Base-by-base conservation (phyloP, 2,113 vertebrate species). In the Sitta europaea region DNA sequence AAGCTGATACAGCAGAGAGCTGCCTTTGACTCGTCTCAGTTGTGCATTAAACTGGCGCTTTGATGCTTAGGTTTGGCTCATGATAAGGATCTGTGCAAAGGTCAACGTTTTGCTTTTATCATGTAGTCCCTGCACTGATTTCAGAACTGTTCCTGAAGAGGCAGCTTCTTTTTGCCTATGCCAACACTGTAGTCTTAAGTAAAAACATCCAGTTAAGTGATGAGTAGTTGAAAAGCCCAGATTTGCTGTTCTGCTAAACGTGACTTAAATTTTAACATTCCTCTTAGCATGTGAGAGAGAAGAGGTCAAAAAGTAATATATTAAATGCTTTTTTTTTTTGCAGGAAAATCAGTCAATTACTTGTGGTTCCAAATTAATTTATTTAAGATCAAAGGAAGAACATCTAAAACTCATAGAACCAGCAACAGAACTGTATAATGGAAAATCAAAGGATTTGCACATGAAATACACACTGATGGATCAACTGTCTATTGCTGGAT, bases 381-480 rank as follows among this genome's bases (percentile, higher is more conserved):
- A 29, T 74, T 89, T 67, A 59, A 78, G 57, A 67, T 67, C 65
- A 91, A 77, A 95, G 35, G 27, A 89, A 78, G 0, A 1, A 10
- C 14, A 25, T 38, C 38, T 33, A 22, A 90, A 87, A 74, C 24
- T 21, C 13, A 40, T 51, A 61, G 28, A 94, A 76, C 12, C 31
- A 77, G 33, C 31, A 80, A 22, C 3, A 3, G 35, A 76, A 80
- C 13, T 19, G 6, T 67, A 6, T 36, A 81, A 74, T 10, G 83
- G 38, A 77, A 86, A 96, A 91, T 48, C 28, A 86, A 93, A 82
- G n/a, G n/a, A 79, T 82, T 87, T 90, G 42, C 23, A 50, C 58
- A 27, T 76, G 61, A 92, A 92, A 89, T 65, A 33, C 23, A 77
- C 19, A 70, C 11, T 77, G 22, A 47, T 74, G 35, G 59, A 66